These are phyloP conservation scores for Chrysocyon brachyurus DNA, from an alignment of 2,797 vertebrate genomes.

Conservation along the genomic window DNA sequence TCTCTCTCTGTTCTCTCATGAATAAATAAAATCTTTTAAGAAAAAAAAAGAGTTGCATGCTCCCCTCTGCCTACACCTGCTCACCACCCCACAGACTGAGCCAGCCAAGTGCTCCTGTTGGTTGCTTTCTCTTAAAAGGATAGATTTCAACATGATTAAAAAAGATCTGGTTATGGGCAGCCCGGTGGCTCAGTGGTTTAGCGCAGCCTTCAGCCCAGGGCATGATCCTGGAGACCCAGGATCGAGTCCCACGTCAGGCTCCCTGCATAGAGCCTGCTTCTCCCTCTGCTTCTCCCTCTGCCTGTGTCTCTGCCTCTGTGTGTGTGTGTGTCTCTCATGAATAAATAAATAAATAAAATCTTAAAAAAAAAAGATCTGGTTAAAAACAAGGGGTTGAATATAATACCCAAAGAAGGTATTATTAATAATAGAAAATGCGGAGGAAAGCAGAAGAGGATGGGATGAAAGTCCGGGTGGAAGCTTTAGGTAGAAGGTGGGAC, in stretches of 20 bases:
- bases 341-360: too few relatives aligned
- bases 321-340: too few relatives aligned
- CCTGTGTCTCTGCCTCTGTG: too few relatives aligned
- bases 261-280: too few relatives aligned
- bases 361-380: background rate
- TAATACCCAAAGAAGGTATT: conserved; percentile 15
- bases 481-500: conserved; percentile 1
- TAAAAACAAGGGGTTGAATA: conserved; percentile 37
- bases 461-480: background rate
- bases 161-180: too few relatives aligned
- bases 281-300: too few relatives aligned
- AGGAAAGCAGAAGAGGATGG: background rate
- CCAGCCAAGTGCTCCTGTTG: background rate
- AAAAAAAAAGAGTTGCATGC: background rate
- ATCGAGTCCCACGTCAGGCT: too few relatives aligned
- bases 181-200: too few relatives aligned
- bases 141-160: background rate
- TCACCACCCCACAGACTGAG: background rate
- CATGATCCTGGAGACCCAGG: too few relatives aligned
- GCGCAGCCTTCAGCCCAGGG: too few relatives aligned
- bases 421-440: conserved; percentile 28
- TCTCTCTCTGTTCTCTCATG: too few relatives aligned
- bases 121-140: conserved; percentile 22
- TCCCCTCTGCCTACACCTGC: background rate
- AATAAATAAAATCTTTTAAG: too few relatives aligned